phyloP scores from a whole-genome alignment of 2,113 vertebrate genomes.

The Phyllostomus discolor region DNA sequence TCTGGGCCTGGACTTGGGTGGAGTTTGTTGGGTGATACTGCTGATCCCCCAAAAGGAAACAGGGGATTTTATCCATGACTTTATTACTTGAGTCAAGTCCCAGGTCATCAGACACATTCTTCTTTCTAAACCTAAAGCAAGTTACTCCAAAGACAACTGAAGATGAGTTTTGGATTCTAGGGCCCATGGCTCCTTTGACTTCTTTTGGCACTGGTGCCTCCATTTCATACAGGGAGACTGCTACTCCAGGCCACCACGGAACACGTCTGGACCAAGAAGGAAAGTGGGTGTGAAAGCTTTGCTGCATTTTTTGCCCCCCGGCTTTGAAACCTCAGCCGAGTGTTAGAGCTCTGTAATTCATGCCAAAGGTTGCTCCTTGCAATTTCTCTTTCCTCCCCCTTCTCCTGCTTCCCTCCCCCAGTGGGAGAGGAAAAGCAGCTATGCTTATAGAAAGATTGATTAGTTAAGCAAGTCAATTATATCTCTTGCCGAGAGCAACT shows the following conservation, averaged over 20 bases:
- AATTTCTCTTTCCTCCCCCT: constrained; percentile 17
- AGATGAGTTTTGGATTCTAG: neutral
- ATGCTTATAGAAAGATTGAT: constrained; percentile 85
- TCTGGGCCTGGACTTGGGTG: neutral
- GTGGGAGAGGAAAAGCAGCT: constrained; percentile 74
- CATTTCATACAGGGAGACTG: neutral
- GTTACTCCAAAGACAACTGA: neutral
- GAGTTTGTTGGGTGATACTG: neutral
- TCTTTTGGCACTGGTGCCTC: neutral
- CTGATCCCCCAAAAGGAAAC: fast-evolving
- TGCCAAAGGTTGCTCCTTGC: constrained; percentile 7
- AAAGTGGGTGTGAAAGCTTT: neutral
- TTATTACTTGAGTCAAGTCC: neutral
- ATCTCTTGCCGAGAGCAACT: constrained; percentile 83
- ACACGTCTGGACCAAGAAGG: neutral
- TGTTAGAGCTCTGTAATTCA: constrained; percentile 33
- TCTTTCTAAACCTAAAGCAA: neutral
- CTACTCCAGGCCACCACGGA: neutral
- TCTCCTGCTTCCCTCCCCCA: constrained; percentile 38
- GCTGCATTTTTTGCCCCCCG: neutral
- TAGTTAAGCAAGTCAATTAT: constrained; percentile 85
- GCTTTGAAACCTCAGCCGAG: constrained; percentile 45
- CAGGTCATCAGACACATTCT: neutral
- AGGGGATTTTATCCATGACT: neutral
- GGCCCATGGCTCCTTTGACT: neutral